phyloP scores from a whole-genome alignment of 2,888 invertebrate species.

The Ornithoptera alexandrae region DNA sequence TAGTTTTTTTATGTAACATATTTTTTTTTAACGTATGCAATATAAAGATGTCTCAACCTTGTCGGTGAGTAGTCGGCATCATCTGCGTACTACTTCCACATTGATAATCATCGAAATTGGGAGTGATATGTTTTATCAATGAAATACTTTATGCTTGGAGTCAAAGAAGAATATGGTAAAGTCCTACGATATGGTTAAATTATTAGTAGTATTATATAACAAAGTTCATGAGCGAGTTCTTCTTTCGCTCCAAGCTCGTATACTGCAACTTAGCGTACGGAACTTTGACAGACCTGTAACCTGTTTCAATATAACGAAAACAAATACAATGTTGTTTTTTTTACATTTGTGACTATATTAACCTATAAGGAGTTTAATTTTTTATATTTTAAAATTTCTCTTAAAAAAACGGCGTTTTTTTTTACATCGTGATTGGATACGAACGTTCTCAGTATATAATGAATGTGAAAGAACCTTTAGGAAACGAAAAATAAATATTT shows the following conservation, averaged over 20 bases:
- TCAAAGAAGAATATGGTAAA: constrained; percentile 20
- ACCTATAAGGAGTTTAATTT: neutral
- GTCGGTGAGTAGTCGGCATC: constrained; percentile 10
- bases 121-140: constrained; percentile 25
- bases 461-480: neutral
- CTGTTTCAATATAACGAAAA: constrained; percentile 64
- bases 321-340: constrained; percentile 53
- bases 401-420: too few species aligned
- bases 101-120: neutral
- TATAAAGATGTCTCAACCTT: neutral
- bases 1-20: too few species aligned
- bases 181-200: neutral
- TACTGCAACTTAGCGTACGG: constrained; percentile 48
- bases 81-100: constrained; percentile 4
- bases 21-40: neutral
- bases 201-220: neutral
- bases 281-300: constrained; percentile 55
- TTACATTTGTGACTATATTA: neutral
- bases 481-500: neutral
- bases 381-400: too few species aligned
- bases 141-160: constrained; percentile 30
- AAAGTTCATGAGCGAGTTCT: constrained; percentile 1
- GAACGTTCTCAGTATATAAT: neutral
- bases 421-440: too few species aligned
- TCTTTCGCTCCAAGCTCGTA: constrained; percentile 24